Base-by-base conservation (phyloP, 2,797 vertebrate species). In the Gephyroberyx darwinii region DNA sequence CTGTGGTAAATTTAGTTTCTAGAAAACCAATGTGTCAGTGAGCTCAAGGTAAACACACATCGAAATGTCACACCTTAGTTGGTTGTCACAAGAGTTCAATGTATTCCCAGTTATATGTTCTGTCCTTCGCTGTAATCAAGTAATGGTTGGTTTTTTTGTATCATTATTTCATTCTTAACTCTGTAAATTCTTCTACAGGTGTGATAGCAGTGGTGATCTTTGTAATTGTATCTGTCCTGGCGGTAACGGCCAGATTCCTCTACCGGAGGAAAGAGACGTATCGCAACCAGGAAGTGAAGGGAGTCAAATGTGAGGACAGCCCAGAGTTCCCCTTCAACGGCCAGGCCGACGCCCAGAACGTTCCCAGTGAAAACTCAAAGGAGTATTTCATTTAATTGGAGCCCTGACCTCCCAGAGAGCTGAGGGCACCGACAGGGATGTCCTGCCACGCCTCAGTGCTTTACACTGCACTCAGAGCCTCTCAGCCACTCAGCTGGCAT, bases 171-270 rank as follows among this genome's bases (percentile, higher is more conserved):
- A 55, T 62, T 3, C 3, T 37, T 0, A 19, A 17, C 12, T 64
- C 17, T 19, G 10, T 9, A 26, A 26, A 26, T 26, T 30, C 13
- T 13, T 37, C 54, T 75, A 16, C 91, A 98, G 97, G 97, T 86
- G 84, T 98, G 78, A 98, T 99, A 80, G 96, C 96, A 0, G 94
- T 96, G 9, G 94, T 95, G 81, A 95, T 98, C 90, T 97, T 98
- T 56, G 94, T 96, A 84, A 76, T 95, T 16, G 90, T 96, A 79
- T 93, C 93, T 13, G 94, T 89, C 37, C 71, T 95, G 61, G 96
- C 94, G 8, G 82, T 97, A 73, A 93, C 92, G 8, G 92, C 93
- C 51, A 90, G 89, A 59, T 94, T 96, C 90, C 82, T 95, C n/a
- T 96, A 95, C 91, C 94, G 91, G 79, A 94, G 95, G 77, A 97